These are phyloP conservation scores for Alca torda DNA, from an alignment of 2,797 vertebrate genomes.

Conservation along the genomic window DNA sequence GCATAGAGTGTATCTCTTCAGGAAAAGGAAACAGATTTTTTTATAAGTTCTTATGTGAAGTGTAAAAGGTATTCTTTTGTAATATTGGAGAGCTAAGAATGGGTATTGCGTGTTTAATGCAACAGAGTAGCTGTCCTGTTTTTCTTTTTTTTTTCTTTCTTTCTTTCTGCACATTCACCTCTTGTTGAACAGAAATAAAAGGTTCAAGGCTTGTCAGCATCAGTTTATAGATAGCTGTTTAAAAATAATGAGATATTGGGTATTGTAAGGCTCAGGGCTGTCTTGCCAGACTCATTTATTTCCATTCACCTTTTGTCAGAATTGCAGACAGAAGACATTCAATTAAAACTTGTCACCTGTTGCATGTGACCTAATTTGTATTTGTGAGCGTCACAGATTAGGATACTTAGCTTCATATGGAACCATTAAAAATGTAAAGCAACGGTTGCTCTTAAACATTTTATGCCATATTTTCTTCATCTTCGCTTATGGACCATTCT, in stretches of 20 bases:
- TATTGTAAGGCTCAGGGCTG: slow-evolving; percentile 82
- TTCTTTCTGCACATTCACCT: slow-evolving; percentile 60
- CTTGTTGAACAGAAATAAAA: slow-evolving; percentile 81
- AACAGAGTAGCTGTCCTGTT: slow-evolving; percentile 39
- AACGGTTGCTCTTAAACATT: background rate
- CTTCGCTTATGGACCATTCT: slow-evolving; percentile 4
- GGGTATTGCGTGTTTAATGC: slow-evolving; percentile 66
- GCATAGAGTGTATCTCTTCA: background rate
- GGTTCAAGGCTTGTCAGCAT: slow-evolving; percentile 82
- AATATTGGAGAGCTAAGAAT: slow-evolving; percentile 48
- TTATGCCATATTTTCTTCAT: background rate
- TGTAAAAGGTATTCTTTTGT: background rate
- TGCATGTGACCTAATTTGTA: slow-evolving; percentile 79
- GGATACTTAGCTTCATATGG: slow-evolving; percentile 17
- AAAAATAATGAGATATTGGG: slow-evolving; percentile 85
- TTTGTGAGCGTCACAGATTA: slow-evolving; percentile 70
- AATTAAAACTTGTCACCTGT: slow-evolving; percentile 84
- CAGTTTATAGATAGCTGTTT: slow-evolving; percentile 86
- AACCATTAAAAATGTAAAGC: slow-evolving; percentile 31
- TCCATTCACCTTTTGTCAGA: slow-evolving; percentile 83
- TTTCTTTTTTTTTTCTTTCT: background rate
- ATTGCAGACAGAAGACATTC: slow-evolving; percentile 81
- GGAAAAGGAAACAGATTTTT: slow-evolving; percentile 8
- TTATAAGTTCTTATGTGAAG: slow-evolving; percentile 20
- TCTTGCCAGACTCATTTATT: slow-evolving; percentile 83